Percentiles rank a stretch among this genome's conserved stretches.
Evolutionary conservation across 2,888 invertebrate species (phyloP).

Genomic region (Sinodicranocentrus sp.): DNA sequence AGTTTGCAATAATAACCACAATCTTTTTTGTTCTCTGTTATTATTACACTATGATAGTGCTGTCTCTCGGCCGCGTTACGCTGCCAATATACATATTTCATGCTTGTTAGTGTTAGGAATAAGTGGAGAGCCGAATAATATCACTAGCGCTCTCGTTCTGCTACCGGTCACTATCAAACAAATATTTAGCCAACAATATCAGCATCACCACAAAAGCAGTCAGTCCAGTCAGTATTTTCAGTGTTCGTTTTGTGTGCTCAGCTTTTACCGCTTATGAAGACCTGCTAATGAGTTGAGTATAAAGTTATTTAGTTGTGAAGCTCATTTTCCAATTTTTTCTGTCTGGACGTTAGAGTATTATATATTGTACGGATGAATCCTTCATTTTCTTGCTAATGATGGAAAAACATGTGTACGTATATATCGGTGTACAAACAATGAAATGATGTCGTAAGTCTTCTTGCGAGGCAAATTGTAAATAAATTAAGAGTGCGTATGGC

Average conservation of each 20-base stretch:
- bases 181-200: neutral
- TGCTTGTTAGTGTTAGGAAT: constrained; percentile 20
- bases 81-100: constrained; percentile 12
- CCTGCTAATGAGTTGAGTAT: constrained; percentile 25
- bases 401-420: too few species aligned
- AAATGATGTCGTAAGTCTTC: too few species aligned
- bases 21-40: constrained; percentile 17
- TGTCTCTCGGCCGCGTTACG: neutral
- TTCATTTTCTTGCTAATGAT: too few species aligned
- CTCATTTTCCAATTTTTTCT: constrained; percentile 5
- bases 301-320: constrained; percentile 12
- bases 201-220: constrained; percentile 11
- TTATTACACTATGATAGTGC: constrained; percentile 6
- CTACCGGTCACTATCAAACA: constrained; percentile 1
- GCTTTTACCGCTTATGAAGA: constrained; percentile 6
- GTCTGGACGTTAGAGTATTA: too few species aligned
- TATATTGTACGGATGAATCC: too few species aligned
- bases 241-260: neutral
- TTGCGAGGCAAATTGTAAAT: too few species aligned
- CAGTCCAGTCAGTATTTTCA: constrained; percentile 6
- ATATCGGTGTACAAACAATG: too few species aligned
- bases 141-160: neutral
- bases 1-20: constrained; percentile 29
- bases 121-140: neutral
- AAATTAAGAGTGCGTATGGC: too few species aligned